phyloP scores from a whole-genome alignment of 1,140 invertebrate species.

The Drosophila bocqueti region DNA sequence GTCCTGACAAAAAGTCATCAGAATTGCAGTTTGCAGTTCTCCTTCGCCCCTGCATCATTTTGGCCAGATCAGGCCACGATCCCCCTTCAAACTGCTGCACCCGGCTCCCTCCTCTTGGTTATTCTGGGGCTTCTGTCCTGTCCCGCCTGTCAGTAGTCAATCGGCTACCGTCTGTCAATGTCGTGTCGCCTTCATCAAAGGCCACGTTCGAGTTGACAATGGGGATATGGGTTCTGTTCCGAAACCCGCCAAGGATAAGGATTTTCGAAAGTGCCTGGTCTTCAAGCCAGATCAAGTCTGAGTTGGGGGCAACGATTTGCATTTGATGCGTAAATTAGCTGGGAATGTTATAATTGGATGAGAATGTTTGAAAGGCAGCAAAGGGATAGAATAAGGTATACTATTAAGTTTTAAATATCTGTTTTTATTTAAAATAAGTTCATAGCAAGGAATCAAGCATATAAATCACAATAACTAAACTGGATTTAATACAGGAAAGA shows the following conservation, averaged over 20 bases:
- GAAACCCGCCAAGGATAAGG: slow-evolving; percentile 47
- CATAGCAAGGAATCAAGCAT: background rate
- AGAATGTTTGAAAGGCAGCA: background rate
- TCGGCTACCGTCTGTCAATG: slow-evolving; percentile 78
- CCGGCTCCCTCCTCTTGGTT: background rate
- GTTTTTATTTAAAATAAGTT: background rate
- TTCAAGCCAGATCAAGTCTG: background rate
- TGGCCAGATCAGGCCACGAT: slow-evolving; percentile 34
- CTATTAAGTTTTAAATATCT: background rate
- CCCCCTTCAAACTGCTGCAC: slow-evolving; percentile 1
- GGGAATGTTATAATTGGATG: slow-evolving; percentile 42
- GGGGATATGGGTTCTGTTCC: slow-evolving; percentile 43
- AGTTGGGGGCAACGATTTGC: slow-evolving; percentile 44
- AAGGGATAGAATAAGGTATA: background rate
- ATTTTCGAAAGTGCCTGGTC: slow-evolving; percentile 40
- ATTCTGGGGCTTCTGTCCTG: slow-evolving; percentile 15
- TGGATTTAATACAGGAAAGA: background rate
- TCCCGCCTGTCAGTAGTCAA: slow-evolving; percentile 72
- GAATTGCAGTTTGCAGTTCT: slow-evolving; percentile 60
- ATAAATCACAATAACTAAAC: background rate
- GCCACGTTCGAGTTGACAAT: slow-evolving; percentile 63
- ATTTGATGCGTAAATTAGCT: slow-evolving; percentile 69
- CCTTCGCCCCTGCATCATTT: slow-evolving; percentile 27
- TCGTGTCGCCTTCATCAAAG: slow-evolving; percentile 82
- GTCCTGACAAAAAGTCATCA: slow-evolving; percentile 81